Conservation (phyloP, 2,797 vertebrate species). For the Cyprinodon diabolis region DNA sequence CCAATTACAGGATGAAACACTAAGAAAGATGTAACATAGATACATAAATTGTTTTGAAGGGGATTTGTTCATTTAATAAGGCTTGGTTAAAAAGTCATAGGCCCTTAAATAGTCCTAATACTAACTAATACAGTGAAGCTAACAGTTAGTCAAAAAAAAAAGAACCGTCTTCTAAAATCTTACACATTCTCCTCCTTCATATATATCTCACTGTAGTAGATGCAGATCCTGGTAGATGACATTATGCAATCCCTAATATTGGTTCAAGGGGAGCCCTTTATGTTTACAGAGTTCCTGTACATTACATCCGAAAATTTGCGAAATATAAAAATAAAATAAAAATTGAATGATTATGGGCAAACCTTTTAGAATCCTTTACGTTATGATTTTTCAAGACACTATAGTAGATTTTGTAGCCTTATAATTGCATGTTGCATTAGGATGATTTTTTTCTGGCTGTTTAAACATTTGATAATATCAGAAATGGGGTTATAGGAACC, state of each 20-base stretch:
- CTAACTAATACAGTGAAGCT: background rate
- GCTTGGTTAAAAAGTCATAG: background rate
- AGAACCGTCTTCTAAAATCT: background rate
- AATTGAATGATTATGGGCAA: background rate
- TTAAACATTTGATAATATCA: too few species aligned
- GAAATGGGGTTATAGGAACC: too few species aligned
- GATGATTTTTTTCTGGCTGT: too few species aligned
- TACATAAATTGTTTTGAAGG: background rate
- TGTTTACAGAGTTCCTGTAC: background rate
- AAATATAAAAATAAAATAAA: background rate
- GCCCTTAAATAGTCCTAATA: background rate
- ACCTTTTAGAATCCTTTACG: background rate
- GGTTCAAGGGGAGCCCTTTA: background rate
- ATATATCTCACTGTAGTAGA: background rate
- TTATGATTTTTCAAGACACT: background rate
- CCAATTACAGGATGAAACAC: background rate
- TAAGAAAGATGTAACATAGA: background rate
- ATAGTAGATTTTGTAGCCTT: background rate
- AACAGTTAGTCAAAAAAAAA: background rate
- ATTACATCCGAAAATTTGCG: too few species aligned
- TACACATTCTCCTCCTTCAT: background rate
- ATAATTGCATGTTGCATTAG: too few species aligned
- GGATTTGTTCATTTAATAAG: background rate
- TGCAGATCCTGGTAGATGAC: background rate
- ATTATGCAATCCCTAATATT: background rate